A percentile compares a stretch with the other conserved stretches of the same genome.
phyloP scores from a whole-genome alignment of 2,888 invertebrate genomes.

The Tuberolachnus salignus region DNA sequence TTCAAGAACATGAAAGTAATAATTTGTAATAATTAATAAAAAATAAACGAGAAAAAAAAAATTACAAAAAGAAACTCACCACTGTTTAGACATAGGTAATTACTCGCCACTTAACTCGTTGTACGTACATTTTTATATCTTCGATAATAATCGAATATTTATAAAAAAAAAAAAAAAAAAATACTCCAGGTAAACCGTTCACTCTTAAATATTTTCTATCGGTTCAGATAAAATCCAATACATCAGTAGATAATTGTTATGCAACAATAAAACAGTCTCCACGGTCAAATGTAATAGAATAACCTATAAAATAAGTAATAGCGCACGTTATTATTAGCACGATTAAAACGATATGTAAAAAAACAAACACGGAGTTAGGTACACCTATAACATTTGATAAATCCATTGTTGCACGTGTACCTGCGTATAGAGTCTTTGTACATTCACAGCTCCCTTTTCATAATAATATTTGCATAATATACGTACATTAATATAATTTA shows the following conservation, averaged over 20 bases:
- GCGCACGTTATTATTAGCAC: not conserved
- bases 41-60: too few relatives aligned
- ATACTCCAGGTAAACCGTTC: too few relatives aligned
- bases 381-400: not conserved
- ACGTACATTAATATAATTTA: not conserved
- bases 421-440: conserved; percentile 10
- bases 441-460: not conserved
- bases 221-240: not conserved
- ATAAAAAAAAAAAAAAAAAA: too few relatives aligned
- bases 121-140: not conserved
- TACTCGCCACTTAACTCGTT: not conserved
- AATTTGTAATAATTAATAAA: too few relatives aligned
- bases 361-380: too few relatives aligned
- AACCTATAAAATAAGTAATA: not conserved
- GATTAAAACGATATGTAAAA: conserved; percentile 25
- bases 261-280: not conserved
- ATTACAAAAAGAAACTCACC: too few relatives aligned
- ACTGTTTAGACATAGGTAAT: too few relatives aligned
- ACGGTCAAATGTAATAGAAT: not conserved
- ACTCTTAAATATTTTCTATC: too few relatives aligned
- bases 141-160: not conserved
- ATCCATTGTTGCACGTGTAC: conserved; percentile 4
- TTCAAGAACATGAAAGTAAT: too few relatives aligned
- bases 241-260: not conserved
- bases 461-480: conserved; percentile 13